Evolutionary conservation across 2,888 invertebrate genomes (phyloP), one percentile per base, ranked within the genome.

Genomic region (Hydrotaea cyrtoneurina): DNA sequence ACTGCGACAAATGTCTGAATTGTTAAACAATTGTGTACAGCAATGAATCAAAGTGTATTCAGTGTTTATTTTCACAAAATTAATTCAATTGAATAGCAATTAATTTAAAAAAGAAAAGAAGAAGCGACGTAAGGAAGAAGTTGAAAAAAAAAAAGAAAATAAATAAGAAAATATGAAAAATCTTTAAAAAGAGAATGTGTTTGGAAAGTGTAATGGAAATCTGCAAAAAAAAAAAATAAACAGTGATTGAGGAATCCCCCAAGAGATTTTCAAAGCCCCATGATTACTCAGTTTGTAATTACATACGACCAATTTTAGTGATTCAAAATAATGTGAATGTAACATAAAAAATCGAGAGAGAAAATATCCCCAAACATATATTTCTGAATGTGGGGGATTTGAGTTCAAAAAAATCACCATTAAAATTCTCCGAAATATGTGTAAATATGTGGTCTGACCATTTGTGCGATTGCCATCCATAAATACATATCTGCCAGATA

Each of bases 1-100:
- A 36, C 31, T n/a, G 62, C 31, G 8, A 62, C 31, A 31, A 62
- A 62, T 31, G 36, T 26, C 62, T 23, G 46, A 46, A 66, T 39
- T 62, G 36, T 23, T 46, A 69, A 69, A 69, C 69, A 39, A 36
- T 66, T 69, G 15, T 69, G 69, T 69, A 23, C 43, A 21, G 23
- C 19, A 69, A 69, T 69, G 39, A 69, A 69, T 69, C 46, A 7
- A 31, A 43, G 69, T 46, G 46, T 69, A 69, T 46, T 46, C 17
- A 69, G 43, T 69, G 15, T n/a, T 8, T 8, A 8, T 43, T 43
- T 43, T 43, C 11, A 4, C 19, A 66, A 66, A 46, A 43, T 3
- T 46, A 26, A 23, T 69, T 46, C 19, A 46, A 19, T 69, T 66
- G 39, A 64, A 36, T 64, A 17, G 36, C 7, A 64, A 36, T 36